Evolutionary conservation across 1,140 invertebrate species (phyloP), one percentile per base, ranked within the genome.

Genomic region (Akabosia matsudoensis): DNA sequence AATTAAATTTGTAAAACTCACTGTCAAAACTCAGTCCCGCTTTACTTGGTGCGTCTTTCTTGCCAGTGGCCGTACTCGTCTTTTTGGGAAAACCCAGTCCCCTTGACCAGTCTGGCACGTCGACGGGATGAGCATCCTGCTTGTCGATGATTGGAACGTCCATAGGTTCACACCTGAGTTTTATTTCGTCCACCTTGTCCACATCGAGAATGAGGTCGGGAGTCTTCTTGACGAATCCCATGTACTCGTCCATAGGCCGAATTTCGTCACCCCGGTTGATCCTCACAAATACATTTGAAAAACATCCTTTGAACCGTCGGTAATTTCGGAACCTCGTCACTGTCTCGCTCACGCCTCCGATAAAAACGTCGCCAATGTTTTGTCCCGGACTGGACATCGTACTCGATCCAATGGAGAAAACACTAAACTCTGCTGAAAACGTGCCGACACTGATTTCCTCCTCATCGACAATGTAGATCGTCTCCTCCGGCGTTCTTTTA

Each of bases 221-320:
- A 64, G 90, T 91, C 34, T 90, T 90, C 81, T 92, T 92, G 1
- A 91, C 93, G 83, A 93, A 94, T 4, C 93, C 85, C 92, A 95
- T 94, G 83, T 95, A 95, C 82, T 95, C 93, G 84, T 94, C 92
- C 54, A 94, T 84, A 2, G 93, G 92, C 81, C 92, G 93, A 92
- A 94, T 93, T 70, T 88, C 87, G 37, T 90, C 88, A 74, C 89
- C 89, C 4, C 24, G 4, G 82, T 93, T 93, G 74, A 95, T 89
- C 84, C 91, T 89, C 77, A 94, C 89, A 72, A 92, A 90, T 54
- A 94, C 91, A 85, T 95, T 92, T 93, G 84, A 24, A 84, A 83
- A 70, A 83, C 94, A 96, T 33, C 94, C 93, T 79, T 91, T 93
- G 84, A 94, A 96, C 80, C 91, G 92, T 80, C 91, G 93, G 80